Evolutionary conservation across 2,113 vertebrate species (phyloP).

Genomic region (Tachuris rubrigastra): DNA sequence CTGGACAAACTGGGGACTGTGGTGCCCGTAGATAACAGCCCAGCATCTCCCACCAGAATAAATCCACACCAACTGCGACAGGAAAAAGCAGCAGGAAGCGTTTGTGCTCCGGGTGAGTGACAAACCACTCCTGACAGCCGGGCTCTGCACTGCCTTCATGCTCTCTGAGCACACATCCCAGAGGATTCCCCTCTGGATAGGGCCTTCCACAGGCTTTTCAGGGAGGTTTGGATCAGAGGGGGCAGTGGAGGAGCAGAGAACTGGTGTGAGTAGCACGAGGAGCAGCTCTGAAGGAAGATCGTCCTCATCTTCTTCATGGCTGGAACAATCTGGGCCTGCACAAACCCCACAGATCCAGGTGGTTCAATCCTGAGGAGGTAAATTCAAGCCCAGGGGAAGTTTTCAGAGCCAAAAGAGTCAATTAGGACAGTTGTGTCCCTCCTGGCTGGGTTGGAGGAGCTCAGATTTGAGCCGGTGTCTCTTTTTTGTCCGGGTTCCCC

Average conservation of each 20-base stretch:
- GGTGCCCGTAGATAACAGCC: neutral
- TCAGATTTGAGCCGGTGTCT: neutral
- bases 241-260: neutral
- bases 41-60: neutral
- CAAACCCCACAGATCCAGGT: neutral
- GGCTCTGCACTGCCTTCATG: neutral
- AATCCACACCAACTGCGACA: neutral
- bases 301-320: neutral
- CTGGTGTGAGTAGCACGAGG: no score
- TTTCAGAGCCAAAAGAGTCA: neutral
- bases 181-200: neutral
- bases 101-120: neutral
- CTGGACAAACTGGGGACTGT: neutral
- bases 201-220: neutral
- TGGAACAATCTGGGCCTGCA: neutral
- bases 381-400: neutral
- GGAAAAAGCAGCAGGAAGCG: neutral
- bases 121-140: neutral
- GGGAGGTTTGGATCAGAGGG: rapidly evolving
- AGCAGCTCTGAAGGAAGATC: neutral
- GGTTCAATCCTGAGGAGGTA: neutral
- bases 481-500: neutral
- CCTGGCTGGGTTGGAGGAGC: neutral
- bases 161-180: neutral
- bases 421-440: neutral